A percentile compares a stretch with the other conserved stretches of the same genome.
Evolutionary conservation across 2,888 invertebrate genomes (phyloP).

Genomic region (Drosophila eohydei): DNA sequence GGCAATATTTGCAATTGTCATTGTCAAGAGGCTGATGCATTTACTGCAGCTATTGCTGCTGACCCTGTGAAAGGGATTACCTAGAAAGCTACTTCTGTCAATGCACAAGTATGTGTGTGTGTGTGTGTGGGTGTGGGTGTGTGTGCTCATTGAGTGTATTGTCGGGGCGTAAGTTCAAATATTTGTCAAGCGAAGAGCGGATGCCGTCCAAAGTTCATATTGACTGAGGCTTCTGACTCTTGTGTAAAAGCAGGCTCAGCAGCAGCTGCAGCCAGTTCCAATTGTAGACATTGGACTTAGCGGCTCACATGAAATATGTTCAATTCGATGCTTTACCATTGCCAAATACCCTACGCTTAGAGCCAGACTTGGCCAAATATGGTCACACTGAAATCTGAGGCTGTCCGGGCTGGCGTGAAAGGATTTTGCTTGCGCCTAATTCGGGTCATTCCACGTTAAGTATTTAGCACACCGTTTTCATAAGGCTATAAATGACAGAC

Average conservation of each 20-base stretch:
- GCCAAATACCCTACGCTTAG: neutral
- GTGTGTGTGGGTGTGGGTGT: neutral
- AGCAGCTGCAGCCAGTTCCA: neutral
- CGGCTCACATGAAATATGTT: neutral
- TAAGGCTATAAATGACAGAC: constrained; percentile 52
- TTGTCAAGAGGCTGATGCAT: constrained; percentile 14
- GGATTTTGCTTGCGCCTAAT: constrained; percentile 35
- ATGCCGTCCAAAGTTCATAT: constrained; percentile 23
- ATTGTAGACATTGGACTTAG: constrained; percentile 13
- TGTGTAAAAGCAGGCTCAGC: neutral
- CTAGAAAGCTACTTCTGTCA: constrained; percentile 8
- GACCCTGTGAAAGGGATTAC: constrained; percentile 1
- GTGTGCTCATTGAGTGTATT: constrained; percentile 18
- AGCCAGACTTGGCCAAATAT: neutral
- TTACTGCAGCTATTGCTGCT: neutral
- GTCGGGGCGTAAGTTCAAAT: constrained; percentile 33
- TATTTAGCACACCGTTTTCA: constrained; percentile 56
- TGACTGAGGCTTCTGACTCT: constrained; percentile 18
- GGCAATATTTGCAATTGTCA: constrained; percentile 31
- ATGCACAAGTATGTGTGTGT: neutral
- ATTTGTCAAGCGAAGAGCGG: constrained; percentile 34
- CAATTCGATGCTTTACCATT: neutral
- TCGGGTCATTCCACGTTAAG: constrained; percentile 61
- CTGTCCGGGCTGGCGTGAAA: neutral
- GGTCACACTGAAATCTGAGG: neutral